phyloP scores from a whole-genome alignment of 2,888 invertebrate genomes.

The Drosophila macrothrix region DNA sequence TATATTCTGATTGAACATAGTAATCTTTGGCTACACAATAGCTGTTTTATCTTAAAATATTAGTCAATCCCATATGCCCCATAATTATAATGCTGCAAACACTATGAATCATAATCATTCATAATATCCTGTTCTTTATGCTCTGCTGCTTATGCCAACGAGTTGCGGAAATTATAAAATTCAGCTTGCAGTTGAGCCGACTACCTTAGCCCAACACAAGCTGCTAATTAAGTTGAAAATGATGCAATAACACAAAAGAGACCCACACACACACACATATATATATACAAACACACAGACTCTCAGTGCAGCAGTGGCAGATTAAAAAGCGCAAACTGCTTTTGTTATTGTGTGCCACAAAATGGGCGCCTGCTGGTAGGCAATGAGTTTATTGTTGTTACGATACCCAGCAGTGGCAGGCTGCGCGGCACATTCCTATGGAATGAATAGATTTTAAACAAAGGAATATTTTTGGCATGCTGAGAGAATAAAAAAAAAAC shows the following conservation, averaged over 20 bases:
- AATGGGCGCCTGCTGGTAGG: slow-evolving; percentile 28
- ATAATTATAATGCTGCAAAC: slow-evolving; percentile 15
- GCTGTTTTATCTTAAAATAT: neutral
- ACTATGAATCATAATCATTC: slow-evolving; percentile 20
- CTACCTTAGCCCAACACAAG: slow-evolving; percentile 25
- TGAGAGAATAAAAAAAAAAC: neutral
- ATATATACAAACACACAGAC: neutral
- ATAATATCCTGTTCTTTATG: slow-evolving; percentile 14
- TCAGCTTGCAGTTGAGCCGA: slow-evolving; percentile 26
- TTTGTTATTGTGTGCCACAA: slow-evolving; percentile 36
- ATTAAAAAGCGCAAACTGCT: slow-evolving; percentile 50
- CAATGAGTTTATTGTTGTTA: slow-evolving; percentile 11
- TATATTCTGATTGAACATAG: neutral
- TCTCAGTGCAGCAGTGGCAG: slow-evolving; percentile 1
- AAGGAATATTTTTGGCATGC: neutral
- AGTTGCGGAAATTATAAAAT: slow-evolving; percentile 38
- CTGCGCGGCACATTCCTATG: neutral
- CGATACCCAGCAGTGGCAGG: neutral
- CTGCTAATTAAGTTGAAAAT: slow-evolving; percentile 51
- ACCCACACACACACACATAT: slow-evolving; percentile 7
- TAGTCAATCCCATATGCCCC: neutral
- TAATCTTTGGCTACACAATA: neutral
- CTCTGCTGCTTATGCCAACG: slow-evolving; percentile 1
- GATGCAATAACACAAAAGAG: slow-evolving; percentile 41
- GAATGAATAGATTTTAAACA: neutral